Base-by-base conservation (phyloP, 2,797 vertebrate species). In the Acanthornis magna region DNA sequence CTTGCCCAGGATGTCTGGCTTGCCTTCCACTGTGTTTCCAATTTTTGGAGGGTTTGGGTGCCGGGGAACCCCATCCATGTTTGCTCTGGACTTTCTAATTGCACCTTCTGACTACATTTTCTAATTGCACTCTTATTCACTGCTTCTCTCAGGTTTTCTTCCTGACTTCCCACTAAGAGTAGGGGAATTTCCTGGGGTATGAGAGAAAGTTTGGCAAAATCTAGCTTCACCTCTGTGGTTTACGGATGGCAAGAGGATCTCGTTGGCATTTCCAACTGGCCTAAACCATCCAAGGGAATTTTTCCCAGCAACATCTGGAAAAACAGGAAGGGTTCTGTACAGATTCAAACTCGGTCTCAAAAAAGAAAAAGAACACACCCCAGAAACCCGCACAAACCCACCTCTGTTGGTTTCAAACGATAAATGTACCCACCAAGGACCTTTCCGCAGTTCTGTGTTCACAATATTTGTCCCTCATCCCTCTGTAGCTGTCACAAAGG, bases 361-460 rank as follows among this genome's bases (percentile, higher is more conserved):
- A 62, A 82, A 62, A 26, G 8, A 54, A 38, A 22, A 29, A 11
- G 13, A 45, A 13, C 21, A 16, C 58, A 20, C 9, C 5, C 16
- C 2, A 8, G n/a, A 48, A 32, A 20, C 1, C 8, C 17, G 5
- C 27, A 32, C 10, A 42, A 72, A 75, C 20, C 5, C 21, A 21
- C 4, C 22, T 78, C 29, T 65, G 48, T n/a, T 66, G 36, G 9
- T 68, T 93, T 91, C 70, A 73, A 13, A 34, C 30, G 2, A 68
- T 58, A 73, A 79, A 61, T 48, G 48, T 25, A 74, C 51, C 71
- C 72, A 79, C 10, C 34, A 71, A 71, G 70, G 70, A 76, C n/a
- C 38, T 90, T 85, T 65, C 79, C 84, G 7, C 83, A 84, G 75
- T n/a, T 80, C 65, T 82, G 25, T 55, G 42, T 78, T 91, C 51